Conservation (phyloP, 2,113 vertebrate genomes). For the Embiotoca jacksoni region DNA sequence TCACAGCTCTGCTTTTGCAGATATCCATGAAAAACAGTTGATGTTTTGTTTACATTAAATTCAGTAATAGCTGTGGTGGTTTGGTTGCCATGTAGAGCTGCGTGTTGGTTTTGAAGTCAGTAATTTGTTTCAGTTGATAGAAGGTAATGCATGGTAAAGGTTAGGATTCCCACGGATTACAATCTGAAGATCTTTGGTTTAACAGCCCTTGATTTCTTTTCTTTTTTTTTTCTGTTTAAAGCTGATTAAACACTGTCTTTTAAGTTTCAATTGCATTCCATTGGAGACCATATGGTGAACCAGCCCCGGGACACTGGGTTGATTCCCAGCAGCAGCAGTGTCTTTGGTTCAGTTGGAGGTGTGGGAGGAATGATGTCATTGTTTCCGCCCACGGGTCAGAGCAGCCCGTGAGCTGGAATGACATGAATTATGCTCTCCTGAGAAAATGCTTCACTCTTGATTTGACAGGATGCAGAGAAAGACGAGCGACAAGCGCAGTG, state of each 20-base stretch:
- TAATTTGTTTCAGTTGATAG: slow-evolving; percentile 17
- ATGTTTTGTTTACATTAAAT: neutral
- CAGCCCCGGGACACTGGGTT: slow-evolving; percentile 26
- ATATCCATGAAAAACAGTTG: too few relatives aligned
- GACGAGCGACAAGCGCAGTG: neutral
- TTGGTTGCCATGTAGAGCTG: slow-evolving; percentile 1
- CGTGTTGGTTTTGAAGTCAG: slow-evolving; percentile 10
- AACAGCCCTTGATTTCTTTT: slow-evolving; percentile 16
- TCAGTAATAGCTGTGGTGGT: neutral
- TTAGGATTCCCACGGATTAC: slow-evolving; percentile 16
- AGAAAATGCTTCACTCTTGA: neutral
- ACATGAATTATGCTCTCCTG: slow-evolving; percentile 20
- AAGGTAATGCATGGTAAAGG: neutral
- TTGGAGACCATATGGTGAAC: slow-evolving; percentile 12
- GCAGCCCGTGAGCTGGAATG: neutral
- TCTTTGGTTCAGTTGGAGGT: slow-evolving; percentile 1
- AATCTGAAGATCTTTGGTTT: slow-evolving; percentile 11
- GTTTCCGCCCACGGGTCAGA: slow-evolving; percentile 1
- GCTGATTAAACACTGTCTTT: slow-evolving; percentile 14
- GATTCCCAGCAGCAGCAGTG: slow-evolving; percentile 1
- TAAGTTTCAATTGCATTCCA: slow-evolving; percentile 19
- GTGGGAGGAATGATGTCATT: slow-evolving; percentile 9
- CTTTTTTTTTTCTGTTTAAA: slow-evolving; percentile 16
- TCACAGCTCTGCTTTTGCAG: neutral
- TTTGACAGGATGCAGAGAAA: slow-evolving; percentile 1